Evolutionary conservation across 2,888 invertebrate genomes (phyloP), one percentile per base, ranked within the genome.

Genomic region (Hemicrepidius hirtus): DNA sequence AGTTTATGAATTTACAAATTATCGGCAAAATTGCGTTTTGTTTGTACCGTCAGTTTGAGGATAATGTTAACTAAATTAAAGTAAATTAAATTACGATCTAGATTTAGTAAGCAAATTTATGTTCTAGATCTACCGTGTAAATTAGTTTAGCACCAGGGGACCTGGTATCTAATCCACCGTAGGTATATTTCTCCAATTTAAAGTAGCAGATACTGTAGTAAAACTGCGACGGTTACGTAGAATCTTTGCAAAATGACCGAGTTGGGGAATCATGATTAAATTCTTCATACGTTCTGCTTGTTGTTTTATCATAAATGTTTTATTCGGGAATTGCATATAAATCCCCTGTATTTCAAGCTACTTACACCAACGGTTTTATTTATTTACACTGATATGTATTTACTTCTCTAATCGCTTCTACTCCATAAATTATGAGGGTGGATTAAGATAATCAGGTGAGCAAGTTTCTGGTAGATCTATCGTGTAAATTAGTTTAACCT

Each of bases 1-100:
- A n/a, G n/a, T n/a, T n/a, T n/a, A n/a, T n/a, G n/a, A n/a, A n/a
- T n/a, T n/a, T n/a, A n/a, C n/a, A 20, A 13, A 35, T 37, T 57
- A 57, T 57, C 7, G 18, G 13, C n/a, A 18, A 37, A 16, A 20
- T 20, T 57, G 20, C 21, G n/a, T 20, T 57, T 57, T 57, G n/a
- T 37, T 10, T 18, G 37, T 2, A 35, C n/a, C 7, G 18, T 37
- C 12, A 40, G 57, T n/a, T 28, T 21, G 1, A 12, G 37, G 18
- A 18, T 37, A 37, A 57, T 57, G 37, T 7, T 57, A 57, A 57
- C 18, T 18, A 9, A 57, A 57, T 57, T 57, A 57, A 57, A 57
- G n/a, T 57, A 37, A 55, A 57, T 16, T 10, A 28, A 50, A 57
- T 57, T 57, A 57, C 1, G 18, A 57, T 35, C 28, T 7, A 24